A percentile compares a stretch with the other conserved stretches of the same genome.
phyloP scores from a whole-genome alignment of 2,888 invertebrate genomes.

The Lochmaea capreae region DNA sequence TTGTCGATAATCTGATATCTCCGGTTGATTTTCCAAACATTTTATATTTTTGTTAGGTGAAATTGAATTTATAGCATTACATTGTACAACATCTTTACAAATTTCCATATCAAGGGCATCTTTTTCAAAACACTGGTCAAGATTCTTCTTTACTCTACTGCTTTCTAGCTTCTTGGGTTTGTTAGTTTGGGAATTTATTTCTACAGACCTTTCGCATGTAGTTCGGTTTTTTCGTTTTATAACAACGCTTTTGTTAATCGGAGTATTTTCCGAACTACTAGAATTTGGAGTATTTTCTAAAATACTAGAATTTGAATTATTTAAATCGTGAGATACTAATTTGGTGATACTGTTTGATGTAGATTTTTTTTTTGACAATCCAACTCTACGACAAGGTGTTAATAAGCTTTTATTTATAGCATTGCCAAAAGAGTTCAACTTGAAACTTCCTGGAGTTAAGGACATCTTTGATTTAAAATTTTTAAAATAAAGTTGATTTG shows the following conservation, averaged over 20 bases:
- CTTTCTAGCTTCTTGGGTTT: slow-evolving; percentile 1
- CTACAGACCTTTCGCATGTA: neutral
- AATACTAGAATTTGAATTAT: slow-evolving; percentile 21
- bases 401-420: slow-evolving; percentile 69
- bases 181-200: neutral
- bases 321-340: slow-evolving; percentile 31
- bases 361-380: slow-evolving; percentile 65
- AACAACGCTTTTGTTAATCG: slow-evolving; percentile 21
- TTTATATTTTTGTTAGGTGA: neutral
- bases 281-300: slow-evolving; percentile 36
- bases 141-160: slow-evolving; percentile 20
- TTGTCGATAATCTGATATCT: neutral
- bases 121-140: slow-evolving; percentile 22
- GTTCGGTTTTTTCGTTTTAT: slow-evolving; percentile 2
- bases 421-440: slow-evolving; percentile 46
- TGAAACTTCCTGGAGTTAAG: slow-evolving; percentile 33
- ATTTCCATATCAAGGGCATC: neutral
- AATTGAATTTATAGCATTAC: neutral
- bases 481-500: neutral
- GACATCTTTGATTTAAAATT: slow-evolving; percentile 20
- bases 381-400: slow-evolving; percentile 69
- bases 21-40: neutral
- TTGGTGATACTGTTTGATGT: slow-evolving; percentile 42
- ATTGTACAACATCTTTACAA: neutral
- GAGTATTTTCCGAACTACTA: slow-evolving; percentile 30